Percentiles rank a stretch among this genome's conserved stretches.
Evolutionary conservation across 1,140 invertebrate species (phyloP).

Genomic region (Philotrypesis tridentata): DNA sequence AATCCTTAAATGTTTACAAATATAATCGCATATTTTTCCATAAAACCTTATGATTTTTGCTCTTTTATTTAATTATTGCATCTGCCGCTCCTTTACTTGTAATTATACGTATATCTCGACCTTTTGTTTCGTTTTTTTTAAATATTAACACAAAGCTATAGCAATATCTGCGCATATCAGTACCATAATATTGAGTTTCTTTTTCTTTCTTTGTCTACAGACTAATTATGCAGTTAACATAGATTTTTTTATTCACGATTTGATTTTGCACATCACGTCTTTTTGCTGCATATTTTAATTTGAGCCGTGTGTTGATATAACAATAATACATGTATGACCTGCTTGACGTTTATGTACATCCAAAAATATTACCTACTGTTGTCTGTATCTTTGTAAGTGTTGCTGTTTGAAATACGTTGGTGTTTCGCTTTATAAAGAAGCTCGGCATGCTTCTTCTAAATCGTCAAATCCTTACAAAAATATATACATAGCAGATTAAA

Average conservation of each 20-base stretch:
- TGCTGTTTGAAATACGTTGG: neutral
- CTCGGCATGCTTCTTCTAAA: conserved; percentile 5
- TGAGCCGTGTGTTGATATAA: neutral
- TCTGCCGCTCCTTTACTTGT: conserved; percentile 9
- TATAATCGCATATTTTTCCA: conserved; percentile 50
- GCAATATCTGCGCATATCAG: no score
- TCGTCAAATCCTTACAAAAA: neutral
- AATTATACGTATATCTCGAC: no score
- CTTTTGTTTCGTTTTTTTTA: conserved; percentile 35
- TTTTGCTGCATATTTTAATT: conserved; percentile 1
- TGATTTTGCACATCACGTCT: neutral
- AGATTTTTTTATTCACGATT: neutral
- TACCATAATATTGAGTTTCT: neutral
- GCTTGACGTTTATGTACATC: neutral
- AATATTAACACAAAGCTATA: no score
- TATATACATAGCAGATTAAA: conserved; percentile 32
- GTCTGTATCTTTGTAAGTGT: neutral
- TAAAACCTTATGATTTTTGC: conserved; percentile 44
- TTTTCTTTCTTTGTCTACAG: neutral
- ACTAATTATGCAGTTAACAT: no score
- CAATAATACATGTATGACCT: neutral
- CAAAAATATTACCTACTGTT: neutral
- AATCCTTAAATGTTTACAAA: conserved; percentile 39
- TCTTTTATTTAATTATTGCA: conserved; percentile 31
- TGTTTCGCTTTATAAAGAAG: neutral